These are phyloP conservation scores for Pseudomyrmex flavicornis DNA, from an alignment of 1,140 invertebrate species.

Conservation along the genomic window DNA sequence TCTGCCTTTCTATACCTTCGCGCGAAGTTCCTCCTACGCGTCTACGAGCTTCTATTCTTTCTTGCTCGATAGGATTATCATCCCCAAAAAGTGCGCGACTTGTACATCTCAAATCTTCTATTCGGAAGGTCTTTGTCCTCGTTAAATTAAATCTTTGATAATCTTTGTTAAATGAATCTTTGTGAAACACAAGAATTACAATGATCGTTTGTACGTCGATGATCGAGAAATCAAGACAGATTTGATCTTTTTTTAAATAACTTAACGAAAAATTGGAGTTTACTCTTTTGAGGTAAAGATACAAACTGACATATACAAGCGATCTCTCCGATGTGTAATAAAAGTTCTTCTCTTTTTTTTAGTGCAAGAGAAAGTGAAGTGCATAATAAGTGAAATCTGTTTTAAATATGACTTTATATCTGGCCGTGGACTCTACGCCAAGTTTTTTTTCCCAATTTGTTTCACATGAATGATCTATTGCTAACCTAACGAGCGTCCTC, in stretches of 20 bases:
- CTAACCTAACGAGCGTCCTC: slow-evolving; percentile 13
- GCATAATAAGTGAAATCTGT: neutral
- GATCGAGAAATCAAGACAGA: too few relatives aligned
- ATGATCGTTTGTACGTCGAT: too few relatives aligned
- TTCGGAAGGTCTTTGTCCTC: neutral
- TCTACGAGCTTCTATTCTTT: slow-evolving; percentile 11
- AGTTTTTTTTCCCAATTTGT: neutral
- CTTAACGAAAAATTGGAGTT: too few relatives aligned
- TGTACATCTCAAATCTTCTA: neutral
- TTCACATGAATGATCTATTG: neutral
- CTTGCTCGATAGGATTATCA: slow-evolving; percentile 18
- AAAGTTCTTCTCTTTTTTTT: neutral
- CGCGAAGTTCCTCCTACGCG: slow-evolving; percentile 24
- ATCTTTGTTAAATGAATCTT: neutral
- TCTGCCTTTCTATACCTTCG: slow-evolving; percentile 31
- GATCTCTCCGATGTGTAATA: too few relatives aligned
- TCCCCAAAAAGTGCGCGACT: slow-evolving; percentile 13
- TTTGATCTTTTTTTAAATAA: too few relatives aligned
- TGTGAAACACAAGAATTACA: neutral
- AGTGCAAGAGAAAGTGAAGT: neutral
- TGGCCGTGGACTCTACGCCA: neutral
- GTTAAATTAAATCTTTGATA: neutral
- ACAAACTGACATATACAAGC: too few relatives aligned
- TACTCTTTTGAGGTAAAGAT: too few relatives aligned
- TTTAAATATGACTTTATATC: neutral